Evolutionary conservation across 2,113 vertebrate genomes (phyloP).

Genomic region (Ursus arctos): DNA sequence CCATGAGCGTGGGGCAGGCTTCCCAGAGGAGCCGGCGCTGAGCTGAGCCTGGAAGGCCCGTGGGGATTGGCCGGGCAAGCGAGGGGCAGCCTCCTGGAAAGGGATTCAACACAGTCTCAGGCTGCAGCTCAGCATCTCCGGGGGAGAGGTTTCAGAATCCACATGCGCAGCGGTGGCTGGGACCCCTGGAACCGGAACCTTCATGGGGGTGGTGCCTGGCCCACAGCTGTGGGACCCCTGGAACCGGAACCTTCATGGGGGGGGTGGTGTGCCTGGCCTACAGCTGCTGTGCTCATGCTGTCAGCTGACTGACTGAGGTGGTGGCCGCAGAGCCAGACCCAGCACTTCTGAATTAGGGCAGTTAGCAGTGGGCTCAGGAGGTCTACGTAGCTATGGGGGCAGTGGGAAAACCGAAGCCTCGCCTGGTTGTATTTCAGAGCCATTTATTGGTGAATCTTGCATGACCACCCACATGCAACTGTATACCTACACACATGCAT

Average conservation of each 20-base stretch:
- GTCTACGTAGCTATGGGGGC: neutral
- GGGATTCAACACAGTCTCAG: neutral
- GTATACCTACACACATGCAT: rapidly evolving
- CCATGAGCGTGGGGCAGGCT: neutral
- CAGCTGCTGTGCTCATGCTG: neutral
- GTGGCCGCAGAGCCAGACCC: neutral
- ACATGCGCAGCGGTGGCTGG: too few species aligned
- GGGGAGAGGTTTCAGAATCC: neutral
- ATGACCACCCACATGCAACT: too few species aligned
- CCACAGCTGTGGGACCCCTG: neutral
- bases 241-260: neutral
- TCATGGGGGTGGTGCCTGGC: too few species aligned
- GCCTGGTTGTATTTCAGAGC: neutral
- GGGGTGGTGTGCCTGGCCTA: too few species aligned
- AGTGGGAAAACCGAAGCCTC: neutral
- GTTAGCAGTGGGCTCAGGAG: neutral
- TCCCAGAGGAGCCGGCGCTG: neutral
- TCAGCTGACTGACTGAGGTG: neutral
- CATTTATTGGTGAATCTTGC: neutral
- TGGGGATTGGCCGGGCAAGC: too few species aligned
- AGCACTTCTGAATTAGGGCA: neutral
- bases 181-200: neutral
- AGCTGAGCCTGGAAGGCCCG: too few species aligned
- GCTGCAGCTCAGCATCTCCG: neutral
- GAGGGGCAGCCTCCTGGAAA: neutral